These are phyloP conservation scores for Aplidium turbinatum DNA, from an alignment of 23 tunicate genomes.

Conservation along the genomic window DNA sequence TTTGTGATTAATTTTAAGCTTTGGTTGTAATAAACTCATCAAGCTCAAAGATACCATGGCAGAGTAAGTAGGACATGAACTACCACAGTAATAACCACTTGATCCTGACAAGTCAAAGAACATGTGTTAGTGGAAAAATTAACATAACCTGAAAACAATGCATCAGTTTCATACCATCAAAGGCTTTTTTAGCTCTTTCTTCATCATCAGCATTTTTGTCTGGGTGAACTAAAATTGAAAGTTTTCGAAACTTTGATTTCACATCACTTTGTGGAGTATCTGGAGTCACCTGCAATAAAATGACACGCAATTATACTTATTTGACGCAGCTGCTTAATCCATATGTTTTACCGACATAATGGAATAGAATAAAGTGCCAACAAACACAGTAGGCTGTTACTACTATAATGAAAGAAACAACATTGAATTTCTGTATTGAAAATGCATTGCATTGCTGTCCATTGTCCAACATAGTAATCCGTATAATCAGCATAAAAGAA, in stretches of 20 bases:
- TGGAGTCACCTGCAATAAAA: conserved; percentile 53
- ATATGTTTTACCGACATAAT: background rate
- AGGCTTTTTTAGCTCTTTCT: conserved; percentile 86
- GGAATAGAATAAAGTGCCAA: background rate
- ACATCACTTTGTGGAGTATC: conserved; percentile 77
- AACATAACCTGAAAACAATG: background rate
- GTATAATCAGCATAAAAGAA: no score
- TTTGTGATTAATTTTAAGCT: no score
- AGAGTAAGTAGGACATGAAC: no score
- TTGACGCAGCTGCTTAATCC: background rate
- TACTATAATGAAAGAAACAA: no score
- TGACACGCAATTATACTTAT: background rate
- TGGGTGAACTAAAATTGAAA: conserved; percentile 97
- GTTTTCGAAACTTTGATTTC: conserved; percentile 84
- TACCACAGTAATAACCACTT: no score
- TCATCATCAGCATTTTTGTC: conserved; percentile 85
- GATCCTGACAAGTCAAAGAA: no score
- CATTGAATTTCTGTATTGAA: no score
- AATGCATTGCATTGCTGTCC: no score
- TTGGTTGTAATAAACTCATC: no score
- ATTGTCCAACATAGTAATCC: no score
- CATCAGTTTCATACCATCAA: conserved; percentile 62
- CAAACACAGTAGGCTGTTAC: no score
- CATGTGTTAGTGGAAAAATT: background rate
- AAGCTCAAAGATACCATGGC: no score